These are phyloP conservation scores for Sphaerophoria taeniata DNA, from an alignment of 2,888 invertebrate genomes.

Conservation along the genomic window DNA sequence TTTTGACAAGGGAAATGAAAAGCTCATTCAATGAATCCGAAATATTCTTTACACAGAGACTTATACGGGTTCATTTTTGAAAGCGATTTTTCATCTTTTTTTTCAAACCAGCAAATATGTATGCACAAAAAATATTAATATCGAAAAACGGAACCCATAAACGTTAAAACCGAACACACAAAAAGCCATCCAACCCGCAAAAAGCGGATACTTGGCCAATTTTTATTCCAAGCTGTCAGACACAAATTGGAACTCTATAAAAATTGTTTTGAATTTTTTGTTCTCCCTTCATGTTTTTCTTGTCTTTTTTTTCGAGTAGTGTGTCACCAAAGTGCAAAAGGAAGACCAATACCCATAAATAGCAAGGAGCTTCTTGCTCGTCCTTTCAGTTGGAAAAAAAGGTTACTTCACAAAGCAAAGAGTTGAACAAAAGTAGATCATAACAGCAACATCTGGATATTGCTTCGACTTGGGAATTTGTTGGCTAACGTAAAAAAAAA, in stretches of 20 bases:
- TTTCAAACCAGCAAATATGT: neutral
- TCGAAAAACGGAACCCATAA: conserved; percentile 10
- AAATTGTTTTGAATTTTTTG: conserved; percentile 61
- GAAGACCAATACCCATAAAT: conserved; percentile 10
- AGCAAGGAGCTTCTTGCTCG: neutral
- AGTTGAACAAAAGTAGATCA: conserved; percentile 23
- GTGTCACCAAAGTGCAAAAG: conserved; percentile 7
- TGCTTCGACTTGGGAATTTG: conserved; percentile 51
- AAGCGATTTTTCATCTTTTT: conserved; percentile 27
- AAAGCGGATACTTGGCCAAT: conserved; percentile 13
- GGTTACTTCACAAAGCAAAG: conserved; percentile 17
- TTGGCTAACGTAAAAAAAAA: conserved; percentile 41
- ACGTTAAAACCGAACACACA: conserved; percentile 5
- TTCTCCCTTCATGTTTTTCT: neutral
- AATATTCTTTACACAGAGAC: neutral
- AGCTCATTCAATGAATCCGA: conserved; percentile 29
- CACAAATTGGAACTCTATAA: conserved; percentile 62
- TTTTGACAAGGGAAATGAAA: conserved; percentile 35
- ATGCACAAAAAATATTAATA: conserved; percentile 10
- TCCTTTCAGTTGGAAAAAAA: conserved; percentile 25
- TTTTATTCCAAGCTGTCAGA: conserved; percentile 39
- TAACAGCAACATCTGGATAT: conserved; percentile 50
- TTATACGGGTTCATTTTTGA: conserved; percentile 6
- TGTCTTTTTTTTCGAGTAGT: neutral
- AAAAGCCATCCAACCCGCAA: conserved; percentile 13